Evolutionary conservation across 2,797 vertebrate species (phyloP), one percentile per base, ranked within the genome.

Genomic region (Xenentodon cancila): DNA sequence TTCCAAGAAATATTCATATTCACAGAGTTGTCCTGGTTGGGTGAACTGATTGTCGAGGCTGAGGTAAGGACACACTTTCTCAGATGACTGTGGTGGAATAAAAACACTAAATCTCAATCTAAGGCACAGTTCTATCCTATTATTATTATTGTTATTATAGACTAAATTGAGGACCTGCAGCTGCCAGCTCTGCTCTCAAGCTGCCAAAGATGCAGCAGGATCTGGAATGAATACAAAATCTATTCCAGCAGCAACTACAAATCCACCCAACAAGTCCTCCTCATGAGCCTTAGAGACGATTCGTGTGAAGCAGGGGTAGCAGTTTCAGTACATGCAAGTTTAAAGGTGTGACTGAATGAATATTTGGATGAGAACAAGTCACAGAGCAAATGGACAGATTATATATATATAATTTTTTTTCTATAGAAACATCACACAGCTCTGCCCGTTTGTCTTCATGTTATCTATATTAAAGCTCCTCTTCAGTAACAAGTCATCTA

Each of bases 41-140:
- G 92, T 84, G 87, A 89, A 92, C 90, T 93, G 95, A 98, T 95
- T 97, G 95, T 96, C 95, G 92, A 91, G 93, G 94, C 93, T 87
- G 86, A 92, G 90, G 89, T 81, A 83, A 93, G 89, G 92, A 91
- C 79, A 71, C 66, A 62, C 82, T 75, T 72, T 85, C 54, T 37
- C 79, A 78, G 75, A 84, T 40, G 85, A 91, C 84, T 76, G 67
- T 76, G 68, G 88, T 91, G 95, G 93, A 94, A 92, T 92, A 89
- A 91, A 90, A 87, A 93, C 65, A 87, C 80, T 84, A 83, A 85
- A 89, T 87, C 83, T 89, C 77, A 64, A 90, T 80, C 94, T 95
- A 96, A 97, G 95, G 95, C 95, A 96, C 94, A 88, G 76, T 90
- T 93, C 92, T 95, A 94, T 77, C 73, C 93, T 92, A 91, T 75